phyloP scores from a whole-genome alignment of 1,140 invertebrate species.

The Bombus impatiens region DNA sequence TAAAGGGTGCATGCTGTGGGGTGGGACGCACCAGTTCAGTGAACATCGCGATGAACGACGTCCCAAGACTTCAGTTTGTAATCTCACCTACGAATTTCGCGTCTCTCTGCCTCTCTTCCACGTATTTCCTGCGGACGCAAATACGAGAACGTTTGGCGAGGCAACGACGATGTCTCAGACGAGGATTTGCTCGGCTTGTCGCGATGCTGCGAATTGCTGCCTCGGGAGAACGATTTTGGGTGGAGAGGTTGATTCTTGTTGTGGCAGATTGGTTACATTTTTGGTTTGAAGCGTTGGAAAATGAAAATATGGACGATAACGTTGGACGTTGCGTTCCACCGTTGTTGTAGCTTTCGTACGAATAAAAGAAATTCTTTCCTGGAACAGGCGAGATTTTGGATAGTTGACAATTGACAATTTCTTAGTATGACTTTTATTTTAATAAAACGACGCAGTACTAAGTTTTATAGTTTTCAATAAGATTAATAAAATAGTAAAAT shows the following conservation, averaged over 20 bases:
- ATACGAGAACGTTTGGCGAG: constrained; percentile 26
- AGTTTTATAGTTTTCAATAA: too few relatives aligned
- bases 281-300: not conserved
- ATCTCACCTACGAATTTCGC: constrained; percentile 65
- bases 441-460: too few relatives aligned
- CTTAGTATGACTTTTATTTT: too few relatives aligned
- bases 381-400: too few relatives aligned
- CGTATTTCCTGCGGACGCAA: constrained; percentile 31
- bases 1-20: not conserved
- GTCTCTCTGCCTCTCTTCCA: not conserved
- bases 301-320: not conserved
- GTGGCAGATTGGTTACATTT: not conserved
- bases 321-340: not conserved
- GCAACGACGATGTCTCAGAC: not conserved
- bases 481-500: not conserved
- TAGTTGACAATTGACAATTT: too few relatives aligned
- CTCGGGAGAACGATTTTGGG: not conserved
- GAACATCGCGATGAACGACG: constrained; percentile 58
- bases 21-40: not conserved
- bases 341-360: too few relatives aligned
- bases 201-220: not conserved
- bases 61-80: constrained; percentile 62
- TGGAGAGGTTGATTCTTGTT: not conserved
- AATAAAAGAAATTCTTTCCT: too few relatives aligned
- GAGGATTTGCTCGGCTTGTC: not conserved